Percentiles rank a stretch among this genome's conserved stretches.
phyloP scores from a whole-genome alignment of 2,888 invertebrate species.

The Parascotia fuliginaria region DNA sequence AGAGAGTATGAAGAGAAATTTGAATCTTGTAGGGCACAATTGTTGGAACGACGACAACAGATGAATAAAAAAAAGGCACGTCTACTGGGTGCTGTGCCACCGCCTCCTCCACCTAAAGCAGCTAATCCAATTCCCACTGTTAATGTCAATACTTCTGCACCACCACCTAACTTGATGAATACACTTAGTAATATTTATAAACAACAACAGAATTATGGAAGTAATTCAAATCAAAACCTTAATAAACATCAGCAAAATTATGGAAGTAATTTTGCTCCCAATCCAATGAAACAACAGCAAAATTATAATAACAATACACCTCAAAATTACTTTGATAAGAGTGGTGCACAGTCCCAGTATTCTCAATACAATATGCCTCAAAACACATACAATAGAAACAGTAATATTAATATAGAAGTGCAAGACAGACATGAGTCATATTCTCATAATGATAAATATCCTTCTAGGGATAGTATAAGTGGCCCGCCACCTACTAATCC shows the following conservation, averaged over 20 bases:
- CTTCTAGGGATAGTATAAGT: conserved; percentile 26
- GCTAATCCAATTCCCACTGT: conserved; percentile 26
- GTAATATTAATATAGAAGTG: conserved; percentile 49
- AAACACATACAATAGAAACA: conserved; percentile 48
- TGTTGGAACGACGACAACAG: conserved; percentile 92
- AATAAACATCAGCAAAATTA: conserved; percentile 34
- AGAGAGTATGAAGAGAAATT: conserved; percentile 95
- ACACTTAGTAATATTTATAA: conserved; percentile 42
- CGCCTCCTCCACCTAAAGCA: conserved; percentile 51
- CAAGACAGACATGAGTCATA: conserved; percentile 65
- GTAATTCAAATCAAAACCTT: conserved; percentile 24
- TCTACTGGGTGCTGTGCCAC: conserved; percentile 50
- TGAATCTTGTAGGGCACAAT: conserved; percentile 92
- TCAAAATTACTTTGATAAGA: conserved; percentile 40
- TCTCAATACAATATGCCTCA: conserved; percentile 48
- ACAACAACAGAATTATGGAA: conserved; percentile 40
- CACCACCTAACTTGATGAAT: conserved; percentile 39
- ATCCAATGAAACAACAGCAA: conserved; percentile 25
- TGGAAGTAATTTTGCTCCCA: conserved; percentile 34
- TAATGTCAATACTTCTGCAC: conserved; percentile 49
- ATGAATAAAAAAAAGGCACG: conserved; percentile 89
- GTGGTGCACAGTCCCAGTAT: conserved; percentile 41
- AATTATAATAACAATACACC: conserved; percentile 38
- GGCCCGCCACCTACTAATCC: conserved; percentile 41
- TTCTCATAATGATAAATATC: conserved; percentile 41